Conservation (phyloP, 1,140 invertebrate species). For the Zaprionus vittiger region DNA sequence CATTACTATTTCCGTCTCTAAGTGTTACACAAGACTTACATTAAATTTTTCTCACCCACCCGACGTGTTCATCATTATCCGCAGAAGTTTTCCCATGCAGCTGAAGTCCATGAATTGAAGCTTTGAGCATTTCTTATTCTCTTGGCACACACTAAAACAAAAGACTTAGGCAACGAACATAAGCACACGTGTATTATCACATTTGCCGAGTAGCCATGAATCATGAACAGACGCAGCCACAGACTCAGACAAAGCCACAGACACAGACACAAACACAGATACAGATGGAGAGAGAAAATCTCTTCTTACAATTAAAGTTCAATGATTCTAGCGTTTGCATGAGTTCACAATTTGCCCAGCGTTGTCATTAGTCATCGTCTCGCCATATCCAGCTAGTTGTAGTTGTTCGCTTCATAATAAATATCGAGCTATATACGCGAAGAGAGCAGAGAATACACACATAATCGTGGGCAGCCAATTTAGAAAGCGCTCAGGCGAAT, state of each 20-base stretch:
- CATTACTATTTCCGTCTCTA: constrained; percentile 43
- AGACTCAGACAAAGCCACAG: background rate
- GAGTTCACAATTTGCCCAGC: constrained; percentile 44
- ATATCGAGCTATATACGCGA: background rate
- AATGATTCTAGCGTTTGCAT: constrained; percentile 63
- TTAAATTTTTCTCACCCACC: constrained; percentile 35
- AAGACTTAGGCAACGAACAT: constrained; percentile 63
- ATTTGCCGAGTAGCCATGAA: constrained; percentile 37
- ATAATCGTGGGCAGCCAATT: constrained; percentile 7
- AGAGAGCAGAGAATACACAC: background rate
- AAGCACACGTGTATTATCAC: constrained; percentile 11
- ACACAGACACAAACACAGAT: background rate
- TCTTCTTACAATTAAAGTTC: constrained; percentile 61
- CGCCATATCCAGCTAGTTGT: constrained; percentile 42
- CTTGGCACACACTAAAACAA: constrained; percentile 46
- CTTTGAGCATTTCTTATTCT: constrained; percentile 44
- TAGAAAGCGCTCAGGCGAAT: background rate
- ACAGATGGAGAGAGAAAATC: constrained; percentile 9
- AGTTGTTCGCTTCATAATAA: constrained; percentile 5
- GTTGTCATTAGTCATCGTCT: constrained; percentile 55
- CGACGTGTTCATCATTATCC: constrained; percentile 35
- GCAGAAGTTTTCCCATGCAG: constrained; percentile 32
- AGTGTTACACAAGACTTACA: constrained; percentile 41
- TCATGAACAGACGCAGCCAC: constrained; percentile 32
- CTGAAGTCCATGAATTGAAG: constrained; percentile 24